Evolutionary conservation across 2,797 vertebrate species (phyloP), one percentile per base, ranked within the genome.

Genomic region (Tokudaia tokunoshimensis): DNA sequence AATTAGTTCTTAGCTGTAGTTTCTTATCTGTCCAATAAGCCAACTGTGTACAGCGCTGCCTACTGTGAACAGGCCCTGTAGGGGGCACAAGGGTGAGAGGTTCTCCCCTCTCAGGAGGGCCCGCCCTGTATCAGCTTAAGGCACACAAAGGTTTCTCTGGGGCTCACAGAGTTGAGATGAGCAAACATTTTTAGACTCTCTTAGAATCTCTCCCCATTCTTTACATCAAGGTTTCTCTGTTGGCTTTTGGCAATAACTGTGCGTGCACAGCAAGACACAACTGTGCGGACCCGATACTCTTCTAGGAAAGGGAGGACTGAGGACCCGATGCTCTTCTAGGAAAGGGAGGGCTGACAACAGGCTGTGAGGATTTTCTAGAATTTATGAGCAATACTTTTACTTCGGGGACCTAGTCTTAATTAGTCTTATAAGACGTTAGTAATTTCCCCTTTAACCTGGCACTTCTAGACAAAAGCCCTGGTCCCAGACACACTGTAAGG

Each of bases 371-470:
- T 26, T 12, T 94, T 92, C 65, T 52, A 80, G 41, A 89, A 47
- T 12, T 26, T 52, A 86, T 22, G 50, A 91, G 52, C 19, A 76
- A 55, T 7, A 37, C 0, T 75, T 65, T 74, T 75, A 91, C 24
- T 65, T 93, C 55, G 41, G 85, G 85, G 84, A 76, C 24, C 2
- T 3, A 37, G 37, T 96, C 61, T 94, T 52, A 61, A 57, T 72
- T 83, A 90, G 52, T 72, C 20, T 93, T 79, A 37, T 2, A 88
- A 81, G 47, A 37, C 34, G 84, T 70, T 41, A 17, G 41, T 63
- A 47, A 34, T 65, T 84, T 41, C 75, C 6, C 17, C 57, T 20
- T 92, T 93, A 80, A 67, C 55, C 34, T 72, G 63, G 55, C 20
- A 65, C 59, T 67, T 31, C 0, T n/a, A 80, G 50, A 89, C 63